These are phyloP conservation scores for Actinia equina DNA, from an alignment of 64 coral and sea anemone species.

Conservation along the genomic window DNA sequence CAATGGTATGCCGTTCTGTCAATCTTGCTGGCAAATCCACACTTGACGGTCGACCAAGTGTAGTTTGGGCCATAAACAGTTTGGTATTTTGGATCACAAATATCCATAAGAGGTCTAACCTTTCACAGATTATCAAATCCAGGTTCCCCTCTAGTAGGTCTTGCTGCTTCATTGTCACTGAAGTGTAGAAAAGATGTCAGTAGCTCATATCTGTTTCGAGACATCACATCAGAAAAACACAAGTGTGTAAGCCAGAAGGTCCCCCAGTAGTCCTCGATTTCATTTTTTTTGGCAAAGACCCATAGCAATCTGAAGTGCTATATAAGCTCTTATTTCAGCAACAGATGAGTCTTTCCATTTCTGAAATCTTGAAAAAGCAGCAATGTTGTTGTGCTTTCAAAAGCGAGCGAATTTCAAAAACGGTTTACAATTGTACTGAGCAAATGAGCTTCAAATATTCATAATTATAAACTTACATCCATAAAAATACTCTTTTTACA, in stretches of 20 bases:
- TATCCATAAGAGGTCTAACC: conserved; percentile 4
- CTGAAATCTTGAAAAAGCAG: conserved; percentile 28
- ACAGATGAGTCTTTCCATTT: conserved; percentile 32
- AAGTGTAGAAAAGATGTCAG: conserved; percentile 29
- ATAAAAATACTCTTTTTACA: too few relatives aligned
- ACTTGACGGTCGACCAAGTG: too few relatives aligned
- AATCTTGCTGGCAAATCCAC: too few relatives aligned
- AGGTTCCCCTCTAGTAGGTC: background rate
- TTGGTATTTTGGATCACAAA: conserved; percentile 17
- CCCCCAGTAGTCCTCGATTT: conserved; percentile 36
- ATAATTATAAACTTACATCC: too few relatives aligned
- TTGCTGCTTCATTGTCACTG: background rate
- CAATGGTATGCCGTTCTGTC: too few relatives aligned
- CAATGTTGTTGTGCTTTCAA: too few relatives aligned
- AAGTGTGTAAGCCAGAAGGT: conserved; percentile 19
- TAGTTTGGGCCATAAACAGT: background rate
- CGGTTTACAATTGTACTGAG: too few relatives aligned
- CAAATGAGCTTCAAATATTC: too few relatives aligned
- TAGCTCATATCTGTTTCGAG: conserved; percentile 1
- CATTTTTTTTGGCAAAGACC: conserved; percentile 36
- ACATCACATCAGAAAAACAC: conserved; percentile 11
- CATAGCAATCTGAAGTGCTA: conserved; percentile 32
- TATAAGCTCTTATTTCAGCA: conserved; percentile 22
- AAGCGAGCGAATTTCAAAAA: too few relatives aligned
- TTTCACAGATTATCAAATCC: conserved; percentile 25